A percentile compares a stretch with the other conserved stretches of the same genome.
Evolutionary conservation across 2,797 vertebrate species (phyloP).

Genomic region (Molossus molossus): DNA sequence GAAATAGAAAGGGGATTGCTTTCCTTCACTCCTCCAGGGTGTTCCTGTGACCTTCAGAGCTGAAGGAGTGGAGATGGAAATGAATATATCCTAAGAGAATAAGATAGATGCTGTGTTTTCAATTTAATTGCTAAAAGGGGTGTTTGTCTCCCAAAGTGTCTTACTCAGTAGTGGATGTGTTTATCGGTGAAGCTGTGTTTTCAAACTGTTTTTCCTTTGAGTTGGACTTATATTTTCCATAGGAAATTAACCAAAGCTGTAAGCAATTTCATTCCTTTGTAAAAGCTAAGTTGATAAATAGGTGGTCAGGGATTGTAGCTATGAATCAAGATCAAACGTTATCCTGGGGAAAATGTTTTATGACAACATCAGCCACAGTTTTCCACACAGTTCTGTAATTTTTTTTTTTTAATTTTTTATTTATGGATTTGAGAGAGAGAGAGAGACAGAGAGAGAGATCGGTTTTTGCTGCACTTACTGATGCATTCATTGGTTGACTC

Average conservation of each 20-base stretch:
- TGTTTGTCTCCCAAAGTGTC: neutral
- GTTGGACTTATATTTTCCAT: slow-evolving; percentile 43
- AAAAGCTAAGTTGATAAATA: slow-evolving; percentile 50
- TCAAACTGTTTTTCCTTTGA: slow-evolving; percentile 16
- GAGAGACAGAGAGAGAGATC: too few species aligned
- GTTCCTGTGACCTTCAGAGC: neutral
- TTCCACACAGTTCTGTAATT: slow-evolving; percentile 38
- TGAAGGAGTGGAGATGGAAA: neutral
- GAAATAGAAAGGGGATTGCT: neutral
- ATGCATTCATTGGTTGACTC: too few species aligned
- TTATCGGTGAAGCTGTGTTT: slow-evolving; percentile 9
- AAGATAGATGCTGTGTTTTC: neutral
- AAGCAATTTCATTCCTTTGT: slow-evolving; percentile 25
- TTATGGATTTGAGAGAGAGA: too few species aligned
- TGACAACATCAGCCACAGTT: slow-evolving; percentile 58
- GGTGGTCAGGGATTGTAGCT: neutral
- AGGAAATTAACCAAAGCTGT: slow-evolving; percentile 71
- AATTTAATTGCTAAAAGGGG: neutral
- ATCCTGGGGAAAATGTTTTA: slow-evolving; percentile 53
- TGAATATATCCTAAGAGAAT: neutral
- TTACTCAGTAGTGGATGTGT: neutral
- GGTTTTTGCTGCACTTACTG: too few species aligned
- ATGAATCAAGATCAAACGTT: slow-evolving; percentile 55
- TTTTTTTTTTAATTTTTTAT: too few species aligned
- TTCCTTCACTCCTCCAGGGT: neutral